A percentile compares a stretch with the other conserved stretches of the same genome.
phyloP scores from a whole-genome alignment of 2,888 invertebrate species.

The Ptychoptera albimana region DNA sequence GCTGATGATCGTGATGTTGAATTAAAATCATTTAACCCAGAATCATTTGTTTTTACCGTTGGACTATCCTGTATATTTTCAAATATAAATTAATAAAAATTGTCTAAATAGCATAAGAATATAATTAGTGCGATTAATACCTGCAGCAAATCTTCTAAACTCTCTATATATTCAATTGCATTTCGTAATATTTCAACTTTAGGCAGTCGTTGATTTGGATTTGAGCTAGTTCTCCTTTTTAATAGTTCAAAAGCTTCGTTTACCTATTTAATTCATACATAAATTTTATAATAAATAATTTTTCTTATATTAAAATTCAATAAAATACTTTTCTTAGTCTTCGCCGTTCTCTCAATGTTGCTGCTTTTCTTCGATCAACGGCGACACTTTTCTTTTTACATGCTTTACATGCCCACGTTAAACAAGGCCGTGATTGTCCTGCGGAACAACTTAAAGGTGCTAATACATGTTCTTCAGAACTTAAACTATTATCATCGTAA shows the following conservation, averaged over 20 bases:
- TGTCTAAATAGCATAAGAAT: not conserved
- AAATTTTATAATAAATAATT: no score
- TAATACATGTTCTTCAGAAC: slow-evolving; percentile 29
- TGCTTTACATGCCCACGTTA: slow-evolving; percentile 95
- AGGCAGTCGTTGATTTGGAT: slow-evolving; percentile 89
- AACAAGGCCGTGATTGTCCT: slow-evolving; percentile 48
- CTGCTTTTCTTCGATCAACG: slow-evolving; percentile 91
- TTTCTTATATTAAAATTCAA: not conserved
- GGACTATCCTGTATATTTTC: not conserved
- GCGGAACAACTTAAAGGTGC: slow-evolving; percentile 32
- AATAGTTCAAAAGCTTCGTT: slow-evolving; percentile 97
- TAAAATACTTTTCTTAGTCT: slow-evolving; percentile 70
- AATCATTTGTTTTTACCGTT: no score
- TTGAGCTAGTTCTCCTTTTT: slow-evolving; percentile 81
- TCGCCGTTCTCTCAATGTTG: slow-evolving; percentile 85
- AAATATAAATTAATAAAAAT: not conserved
- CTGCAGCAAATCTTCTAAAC: slow-evolving; percentile 66
- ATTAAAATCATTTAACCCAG: no score
- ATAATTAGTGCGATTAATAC: slow-evolving; percentile 20
- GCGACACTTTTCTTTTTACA: slow-evolving; percentile 93
- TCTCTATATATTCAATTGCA: slow-evolving; percentile 96
- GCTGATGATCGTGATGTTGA: slow-evolving; percentile 21
- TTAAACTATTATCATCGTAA: slow-evolving; percentile 28
- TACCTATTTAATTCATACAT: slow-evolving; percentile 41
- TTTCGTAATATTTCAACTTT: slow-evolving; percentile 95